A percentile compares a stretch with the other conserved stretches of the same genome.
Conservation (phyloP, 2,797 vertebrate species). For the Loris lydekkerianus region DNA sequence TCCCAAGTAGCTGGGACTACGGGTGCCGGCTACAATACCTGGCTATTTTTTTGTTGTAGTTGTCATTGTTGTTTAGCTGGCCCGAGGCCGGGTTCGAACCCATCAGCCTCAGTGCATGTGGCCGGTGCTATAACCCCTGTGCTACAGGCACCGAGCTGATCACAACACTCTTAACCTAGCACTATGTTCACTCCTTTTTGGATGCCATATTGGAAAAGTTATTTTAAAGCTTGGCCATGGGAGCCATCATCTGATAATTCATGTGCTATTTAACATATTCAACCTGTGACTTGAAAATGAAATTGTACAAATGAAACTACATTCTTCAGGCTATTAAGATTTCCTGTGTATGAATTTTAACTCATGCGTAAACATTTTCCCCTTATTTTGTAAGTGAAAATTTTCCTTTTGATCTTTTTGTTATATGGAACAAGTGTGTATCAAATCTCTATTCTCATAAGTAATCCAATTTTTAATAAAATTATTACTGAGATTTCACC, state of each 20-base stretch:
- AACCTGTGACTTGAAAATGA: slow-evolving; percentile 6
- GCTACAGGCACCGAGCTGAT: neutral
- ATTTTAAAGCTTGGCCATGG: neutral
- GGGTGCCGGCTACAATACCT: too few relatives aligned
- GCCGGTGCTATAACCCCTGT: too few relatives aligned
- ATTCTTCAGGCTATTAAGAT: slow-evolving; percentile 44
- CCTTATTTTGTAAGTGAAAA: slow-evolving; percentile 7
- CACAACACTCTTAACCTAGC: neutral
- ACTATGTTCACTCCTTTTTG: neutral
- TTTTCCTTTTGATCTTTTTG: slow-evolving; percentile 39
- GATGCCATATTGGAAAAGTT: neutral
- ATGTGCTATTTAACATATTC: too few relatives aligned
- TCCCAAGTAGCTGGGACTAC: too few relatives aligned
- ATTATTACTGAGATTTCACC: slow-evolving; percentile 45
- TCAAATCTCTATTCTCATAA: slow-evolving; percentile 37
- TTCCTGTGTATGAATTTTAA: slow-evolving; percentile 55
- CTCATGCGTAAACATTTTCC: neutral
- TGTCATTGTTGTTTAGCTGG: too few relatives aligned
- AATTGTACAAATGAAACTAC: slow-evolving; percentile 46
- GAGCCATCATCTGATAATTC: neutral
- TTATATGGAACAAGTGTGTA: slow-evolving; percentile 34
- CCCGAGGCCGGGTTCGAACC: too few relatives aligned
- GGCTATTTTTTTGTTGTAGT: too few relatives aligned
- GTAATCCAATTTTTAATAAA: slow-evolving; percentile 33
- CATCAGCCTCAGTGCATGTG: too few relatives aligned